phyloP scores from a whole-genome alignment of 2,797 vertebrate species.

The Pseudomugil tenellus region DNA sequence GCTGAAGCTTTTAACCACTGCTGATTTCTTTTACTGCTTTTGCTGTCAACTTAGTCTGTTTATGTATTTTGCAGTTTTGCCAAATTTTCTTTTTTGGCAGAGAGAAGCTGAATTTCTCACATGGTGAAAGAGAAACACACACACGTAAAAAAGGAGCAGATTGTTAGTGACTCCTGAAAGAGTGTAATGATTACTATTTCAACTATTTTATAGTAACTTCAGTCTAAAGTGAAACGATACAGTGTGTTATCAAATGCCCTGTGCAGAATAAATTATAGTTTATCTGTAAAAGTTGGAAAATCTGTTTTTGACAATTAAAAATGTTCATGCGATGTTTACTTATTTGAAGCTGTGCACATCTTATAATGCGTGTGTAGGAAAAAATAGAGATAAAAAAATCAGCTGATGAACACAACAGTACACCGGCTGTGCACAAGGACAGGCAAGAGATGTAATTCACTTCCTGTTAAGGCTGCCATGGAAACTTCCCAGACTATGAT shows the following conservation, averaged over 20 bases:
- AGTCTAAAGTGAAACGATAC: background rate
- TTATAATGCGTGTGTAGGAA: background rate
- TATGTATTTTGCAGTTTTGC: constrained; percentile 10
- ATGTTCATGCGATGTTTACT: background rate
- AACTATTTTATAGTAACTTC: background rate
- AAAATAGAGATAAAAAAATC: background rate
- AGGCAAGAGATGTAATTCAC: constrained; percentile 45
- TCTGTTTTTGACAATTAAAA: background rate
- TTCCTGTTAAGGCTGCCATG: constrained; percentile 61
- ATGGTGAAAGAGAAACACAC: background rate
- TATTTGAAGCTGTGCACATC: background rate
- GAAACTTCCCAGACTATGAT: constrained; percentile 49
- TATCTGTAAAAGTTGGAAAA: background rate
- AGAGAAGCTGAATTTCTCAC: constrained; percentile 4
- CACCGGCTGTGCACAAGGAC: constrained; percentile 33
- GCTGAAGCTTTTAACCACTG: background rate
- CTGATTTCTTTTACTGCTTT: background rate
- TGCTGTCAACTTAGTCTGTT: background rate
- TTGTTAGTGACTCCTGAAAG: constrained; percentile 4
- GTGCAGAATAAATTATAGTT: too few species aligned
- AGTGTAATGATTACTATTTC: background rate
- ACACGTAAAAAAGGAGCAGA: background rate
- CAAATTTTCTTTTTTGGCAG: constrained; percentile 7
- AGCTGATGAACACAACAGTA: constrained; percentile 3
- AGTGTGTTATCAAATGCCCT: background rate